phyloP scores from a whole-genome alignment of 1,140 invertebrate genomes.

The Stegodyphus mimosarum region DNA sequence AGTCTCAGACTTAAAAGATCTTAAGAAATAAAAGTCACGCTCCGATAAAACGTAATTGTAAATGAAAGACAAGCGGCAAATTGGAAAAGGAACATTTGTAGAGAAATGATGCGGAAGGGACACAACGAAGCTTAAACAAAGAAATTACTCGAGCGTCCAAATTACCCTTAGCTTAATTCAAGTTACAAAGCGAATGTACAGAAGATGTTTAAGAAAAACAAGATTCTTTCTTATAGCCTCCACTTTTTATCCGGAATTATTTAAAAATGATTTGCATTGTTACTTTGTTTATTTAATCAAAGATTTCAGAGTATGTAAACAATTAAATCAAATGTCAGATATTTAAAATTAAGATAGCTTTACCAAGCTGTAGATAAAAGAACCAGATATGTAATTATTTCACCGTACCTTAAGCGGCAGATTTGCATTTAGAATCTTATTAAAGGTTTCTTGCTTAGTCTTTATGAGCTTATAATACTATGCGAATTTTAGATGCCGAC shows the following conservation, averaged over 20 bases:
- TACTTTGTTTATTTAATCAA: not conserved
- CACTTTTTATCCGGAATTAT: constrained; percentile 12
- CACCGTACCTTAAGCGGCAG: too few species aligned
- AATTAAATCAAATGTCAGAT: not conserved
- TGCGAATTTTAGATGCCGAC: too few species aligned
- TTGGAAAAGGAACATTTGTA: constrained; percentile 57
- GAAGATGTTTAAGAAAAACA: constrained; percentile 35
- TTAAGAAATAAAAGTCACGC: constrained; percentile 59
- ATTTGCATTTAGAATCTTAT: too few species aligned
- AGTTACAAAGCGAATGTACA: constrained; percentile 31
- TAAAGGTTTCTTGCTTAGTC: too few species aligned
- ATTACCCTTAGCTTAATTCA: constrained; percentile 56
- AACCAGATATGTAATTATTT: too few species aligned
- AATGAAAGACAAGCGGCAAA: constrained; percentile 61
- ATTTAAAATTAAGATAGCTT: too few species aligned
- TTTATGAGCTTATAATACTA: too few species aligned
- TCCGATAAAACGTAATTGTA: constrained; percentile 59
- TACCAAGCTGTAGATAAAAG: too few species aligned
- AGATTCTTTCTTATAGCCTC: not conserved
- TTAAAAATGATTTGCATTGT: constrained; percentile 43
- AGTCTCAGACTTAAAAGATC: constrained; percentile 50
- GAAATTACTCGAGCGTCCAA: constrained; percentile 54
- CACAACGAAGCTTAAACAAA: constrained; percentile 60
- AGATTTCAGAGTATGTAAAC: not conserved
- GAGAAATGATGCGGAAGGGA: constrained; percentile 56